phyloP scores from a whole-genome alignment of 1,140 invertebrate genomes.

The Drosophila murphyi region DNA sequence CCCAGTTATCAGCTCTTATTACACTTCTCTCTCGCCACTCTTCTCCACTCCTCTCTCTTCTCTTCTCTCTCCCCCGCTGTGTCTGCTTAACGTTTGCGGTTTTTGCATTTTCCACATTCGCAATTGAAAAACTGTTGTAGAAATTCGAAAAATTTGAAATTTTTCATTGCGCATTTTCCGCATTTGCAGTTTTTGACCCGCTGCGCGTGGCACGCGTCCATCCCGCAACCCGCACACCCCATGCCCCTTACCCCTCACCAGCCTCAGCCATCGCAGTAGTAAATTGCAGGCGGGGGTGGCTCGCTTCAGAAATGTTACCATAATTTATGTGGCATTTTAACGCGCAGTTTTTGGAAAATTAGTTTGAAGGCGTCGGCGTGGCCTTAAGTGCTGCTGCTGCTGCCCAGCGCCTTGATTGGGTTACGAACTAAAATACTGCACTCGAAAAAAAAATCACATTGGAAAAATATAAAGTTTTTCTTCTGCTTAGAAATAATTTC shows the following conservation, averaged over 20 bases:
- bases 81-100: conserved; percentile 44
- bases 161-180: conserved; percentile 16
- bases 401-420: conserved; percentile 37
- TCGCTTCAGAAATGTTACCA: conserved; percentile 30
- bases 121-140: conserved; percentile 55
- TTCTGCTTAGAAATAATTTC: no score
- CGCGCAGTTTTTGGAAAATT: conserved; percentile 63
- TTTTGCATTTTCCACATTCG: conserved; percentile 57
- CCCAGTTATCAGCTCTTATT: conserved; percentile 4
- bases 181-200: conserved; percentile 46
- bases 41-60: background rate
- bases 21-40: conserved; percentile 14
- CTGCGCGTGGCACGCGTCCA: conserved; percentile 47
- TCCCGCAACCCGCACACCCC: background rate
- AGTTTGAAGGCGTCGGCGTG: conserved; percentile 32
- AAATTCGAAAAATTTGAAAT: conserved; percentile 37
- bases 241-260: background rate
- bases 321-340: conserved; percentile 82
- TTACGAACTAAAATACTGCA: background rate
- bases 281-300: conserved; percentile 35
- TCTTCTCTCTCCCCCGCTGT: background rate
- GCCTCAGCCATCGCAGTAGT: no score
- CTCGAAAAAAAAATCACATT: no score
- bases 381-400: conserved; percentile 25
- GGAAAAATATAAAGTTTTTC: no score